Conservation (phyloP, 1,140 invertebrate genomes). For the Listronotus bonariensis region DNA sequence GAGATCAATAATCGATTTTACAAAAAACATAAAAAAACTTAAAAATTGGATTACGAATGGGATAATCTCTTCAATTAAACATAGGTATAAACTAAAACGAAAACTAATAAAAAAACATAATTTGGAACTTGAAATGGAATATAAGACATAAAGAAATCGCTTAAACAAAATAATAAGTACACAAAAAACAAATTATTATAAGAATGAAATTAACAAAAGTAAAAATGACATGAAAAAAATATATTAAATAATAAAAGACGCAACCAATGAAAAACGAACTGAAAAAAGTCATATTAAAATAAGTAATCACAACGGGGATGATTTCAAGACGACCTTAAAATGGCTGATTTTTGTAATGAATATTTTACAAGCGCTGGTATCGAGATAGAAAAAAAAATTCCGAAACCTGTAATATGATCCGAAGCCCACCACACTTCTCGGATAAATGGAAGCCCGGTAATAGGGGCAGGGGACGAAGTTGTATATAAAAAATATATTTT, state of each 20-base stretch:
- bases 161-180: constrained; percentile 3
- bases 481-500: no score
- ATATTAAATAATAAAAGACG: constrained; percentile 8
- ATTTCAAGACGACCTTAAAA: not conserved
- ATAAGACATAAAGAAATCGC: not conserved
- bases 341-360: constrained; percentile 19
- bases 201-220: constrained; percentile 9
- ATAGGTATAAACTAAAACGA: not conserved
- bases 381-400: constrained; percentile 3
- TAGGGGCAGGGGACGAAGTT: no score
- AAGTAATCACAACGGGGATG: not conserved
- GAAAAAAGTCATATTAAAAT: constrained; percentile 4
- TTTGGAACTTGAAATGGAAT: not conserved
- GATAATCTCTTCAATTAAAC: not conserved
- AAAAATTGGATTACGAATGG: not conserved
- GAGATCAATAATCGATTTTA: not conserved
- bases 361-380: constrained; percentile 11
- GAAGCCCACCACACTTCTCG: no score
- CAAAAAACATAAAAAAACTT: not conserved
- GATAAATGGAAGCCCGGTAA: no score
- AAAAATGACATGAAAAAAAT: constrained; percentile 5
- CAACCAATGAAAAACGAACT: not conserved
- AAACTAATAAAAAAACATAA: not conserved
- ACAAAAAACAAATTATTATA: constrained; percentile 23
- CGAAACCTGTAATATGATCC: no score